phyloP scores from a whole-genome alignment of 2,113 vertebrate genomes.

The Hemiscyllium ocellatum region DNA sequence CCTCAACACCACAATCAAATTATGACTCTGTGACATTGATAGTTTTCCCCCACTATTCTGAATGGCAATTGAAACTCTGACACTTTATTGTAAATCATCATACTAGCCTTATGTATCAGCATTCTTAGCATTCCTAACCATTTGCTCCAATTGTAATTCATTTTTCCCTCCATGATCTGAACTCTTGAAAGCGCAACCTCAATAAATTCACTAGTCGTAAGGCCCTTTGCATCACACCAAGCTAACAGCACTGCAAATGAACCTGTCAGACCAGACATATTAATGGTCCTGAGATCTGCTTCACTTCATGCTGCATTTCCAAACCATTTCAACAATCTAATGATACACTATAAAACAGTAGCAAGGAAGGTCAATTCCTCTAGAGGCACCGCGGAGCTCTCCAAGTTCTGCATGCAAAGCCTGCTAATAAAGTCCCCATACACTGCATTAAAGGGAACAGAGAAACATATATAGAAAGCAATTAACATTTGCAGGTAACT shows the following conservation, averaged over 20 bases:
- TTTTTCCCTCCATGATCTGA: background rate
- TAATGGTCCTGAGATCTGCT: background rate
- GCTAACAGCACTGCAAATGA: slow-evolving; percentile 1
- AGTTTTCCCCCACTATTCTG: background rate
- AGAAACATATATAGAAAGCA: background rate
- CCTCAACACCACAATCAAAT: background rate
- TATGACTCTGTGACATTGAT: background rate
- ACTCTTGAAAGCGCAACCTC: background rate
- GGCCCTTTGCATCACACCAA: background rate
- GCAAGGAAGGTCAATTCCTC: background rate
- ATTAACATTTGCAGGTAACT: background rate
- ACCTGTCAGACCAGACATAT: background rate
- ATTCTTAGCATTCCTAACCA: background rate
- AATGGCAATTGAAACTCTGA: background rate
- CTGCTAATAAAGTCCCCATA: background rate
- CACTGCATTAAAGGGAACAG: background rate
- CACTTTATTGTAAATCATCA: background rate
- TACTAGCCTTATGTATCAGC: background rate
- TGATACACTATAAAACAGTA: background rate
- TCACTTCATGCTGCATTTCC: slow-evolving; percentile 10
- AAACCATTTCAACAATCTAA: background rate
- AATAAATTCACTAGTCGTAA: background rate
- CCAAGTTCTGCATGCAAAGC: too few species aligned
- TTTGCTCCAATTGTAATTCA: background rate
- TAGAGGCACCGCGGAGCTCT: background rate